Base-by-base conservation (phyloP, 2,888 invertebrate species). In the Cheilosia vulpina region DNA sequence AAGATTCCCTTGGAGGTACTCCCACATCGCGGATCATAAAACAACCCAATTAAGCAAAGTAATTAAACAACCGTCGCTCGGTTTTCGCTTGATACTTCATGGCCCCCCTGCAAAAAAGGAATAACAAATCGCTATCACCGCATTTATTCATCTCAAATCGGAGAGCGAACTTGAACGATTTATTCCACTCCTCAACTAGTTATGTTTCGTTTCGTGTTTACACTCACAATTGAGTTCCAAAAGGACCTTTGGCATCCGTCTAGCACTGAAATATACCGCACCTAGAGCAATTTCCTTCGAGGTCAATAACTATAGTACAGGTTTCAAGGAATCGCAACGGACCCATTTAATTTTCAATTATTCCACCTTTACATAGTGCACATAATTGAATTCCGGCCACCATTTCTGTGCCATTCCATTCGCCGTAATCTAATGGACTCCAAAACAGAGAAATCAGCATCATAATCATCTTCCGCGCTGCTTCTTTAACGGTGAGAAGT, bases 331-430 rank as follows among this genome's bases (percentile, higher is more conserved):
- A 66, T 71, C 41, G 38, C 62, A 52, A 60, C 71, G 80, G 62
- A 71, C 71, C 76, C 71, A 76, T 80, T 85, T 85, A 71, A 80
- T 76, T 85, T 80, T 80, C 80, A 85, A 80, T 80, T 76, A 80
- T 80, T 55, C 55, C 27, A 75, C 84, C 65, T 82, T 71, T 85
- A 55, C 66, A 76, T 71, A 85, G 66, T 71, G 80, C 69, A 66
- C 34, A 38, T 76, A 76, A 84, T 75, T 71, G 75, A 75, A 79
- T 85, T 80, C 55, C 62, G 31, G 57, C 71, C 71, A 52, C 71
- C 50, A 55, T 66, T 80, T 66, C 27, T 52, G 38, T 19, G 34
- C 53, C 58, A 57, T 71, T 43, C 63, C 52, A 38, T 55, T 62
- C 63, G 69, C 43, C n/a, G 65, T 79, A 79, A 72, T 79, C 72